phyloP scores from a whole-genome alignment of 2,888 invertebrate genomes.

The Drosophila phalerata region DNA sequence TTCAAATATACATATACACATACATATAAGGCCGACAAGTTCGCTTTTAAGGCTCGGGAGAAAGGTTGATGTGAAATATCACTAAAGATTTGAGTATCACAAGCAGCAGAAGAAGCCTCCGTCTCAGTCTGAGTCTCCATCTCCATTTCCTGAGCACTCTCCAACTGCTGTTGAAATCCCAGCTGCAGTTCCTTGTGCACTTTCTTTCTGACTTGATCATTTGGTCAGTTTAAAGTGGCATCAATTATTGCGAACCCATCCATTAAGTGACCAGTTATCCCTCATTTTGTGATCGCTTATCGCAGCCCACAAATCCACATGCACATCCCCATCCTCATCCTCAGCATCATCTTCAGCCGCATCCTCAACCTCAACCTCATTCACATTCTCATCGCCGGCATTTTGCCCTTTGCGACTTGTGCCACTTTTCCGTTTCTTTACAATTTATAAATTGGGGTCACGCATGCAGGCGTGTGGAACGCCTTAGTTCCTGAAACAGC shows the following conservation, averaged over 20 bases:
- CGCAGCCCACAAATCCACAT: constrained; percentile 65
- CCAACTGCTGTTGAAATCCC: constrained; percentile 8
- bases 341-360: constrained; percentile 23
- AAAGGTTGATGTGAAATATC: constrained; percentile 77
- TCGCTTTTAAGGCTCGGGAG: constrained; percentile 60
- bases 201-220: constrained; percentile 61
- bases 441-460: constrained; percentile 62
- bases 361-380: constrained; percentile 39
- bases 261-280: constrained; percentile 79
- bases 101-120: constrained; percentile 43
- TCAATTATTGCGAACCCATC: constrained; percentile 78
- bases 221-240: constrained; percentile 76
- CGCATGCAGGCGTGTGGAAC: constrained; percentile 65
- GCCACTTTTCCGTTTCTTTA: constrained; percentile 46
- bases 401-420: constrained; percentile 59
- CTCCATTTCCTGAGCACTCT: constrained; percentile 26
- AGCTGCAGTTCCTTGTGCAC: constrained; percentile 58
- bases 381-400: constrained; percentile 29
- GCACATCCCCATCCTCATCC: constrained; percentile 41
- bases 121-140: constrained; percentile 15
- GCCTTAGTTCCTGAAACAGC: constrained; percentile 18
- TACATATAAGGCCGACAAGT: constrained; percentile 18
- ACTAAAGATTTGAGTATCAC: constrained; percentile 69
- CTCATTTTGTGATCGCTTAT: constrained; percentile 77
- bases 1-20: constrained; percentile 4